Evolutionary conservation across 2,113 vertebrate genomes (phyloP), one percentile per base, ranked within the genome.

Genomic region (Phocoena phocoena): DNA sequence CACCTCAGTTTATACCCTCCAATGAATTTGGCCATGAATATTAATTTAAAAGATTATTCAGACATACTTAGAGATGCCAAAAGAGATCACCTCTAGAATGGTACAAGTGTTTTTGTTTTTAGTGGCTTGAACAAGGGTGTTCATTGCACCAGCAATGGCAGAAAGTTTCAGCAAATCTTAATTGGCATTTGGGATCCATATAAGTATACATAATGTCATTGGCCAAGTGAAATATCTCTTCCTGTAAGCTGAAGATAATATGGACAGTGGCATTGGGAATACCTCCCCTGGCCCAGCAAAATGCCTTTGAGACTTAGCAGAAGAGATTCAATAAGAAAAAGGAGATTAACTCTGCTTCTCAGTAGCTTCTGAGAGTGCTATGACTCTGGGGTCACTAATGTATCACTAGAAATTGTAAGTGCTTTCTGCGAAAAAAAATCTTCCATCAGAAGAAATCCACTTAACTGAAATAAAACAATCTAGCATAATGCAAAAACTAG

Each of bases 161-260:
- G 60, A 73, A 88, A 92, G 88, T 91, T 94, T 84, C 65, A 28
- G 70, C 88, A 94, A 88, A 96, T 97, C 95, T 96, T 93, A 93
- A 88, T 82, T 95, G 96, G 77, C 70, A 68, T 77, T 67, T 94
- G 88, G 94, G 84, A 67, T 67, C 83, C 60, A 4, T 18, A 2
- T 65, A 87, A 87, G 87, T 38, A 21, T 3, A 62, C 96, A 77
- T 93, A 97, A 93, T 90, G 90, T 63, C 77, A 44, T 12, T 26
- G 83, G 81, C 67, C 21, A 8, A 71, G 81, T 55, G 81, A 76
- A 90, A 15, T 65, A 28, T 60, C 84, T 88, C 70, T 65, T 81
- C 80, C 90, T 90, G 88, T 68, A 92, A 88, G 88, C 96, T 86
- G 84, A 84, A 70, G 76, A 77, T 90, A 55, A 90, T 90, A 47